Percentiles rank a stretch among this genome's conserved stretches.
These are phyloP conservation scores for Procavia capensis DNA, from an alignment of 2,113 vertebrate species.

Conservation along the genomic window DNA sequence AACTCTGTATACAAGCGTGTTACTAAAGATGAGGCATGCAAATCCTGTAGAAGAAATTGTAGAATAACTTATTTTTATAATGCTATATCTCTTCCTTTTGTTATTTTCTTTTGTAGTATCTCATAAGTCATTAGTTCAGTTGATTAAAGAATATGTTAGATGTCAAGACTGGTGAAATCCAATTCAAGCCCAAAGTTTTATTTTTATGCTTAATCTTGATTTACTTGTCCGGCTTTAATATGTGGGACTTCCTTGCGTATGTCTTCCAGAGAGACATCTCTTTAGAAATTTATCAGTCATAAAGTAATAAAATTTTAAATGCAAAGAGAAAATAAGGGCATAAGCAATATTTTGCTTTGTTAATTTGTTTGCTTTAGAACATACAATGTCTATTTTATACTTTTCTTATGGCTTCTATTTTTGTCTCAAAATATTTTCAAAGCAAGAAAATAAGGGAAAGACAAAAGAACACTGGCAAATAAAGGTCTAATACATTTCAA, in stretches of 20 bases:
- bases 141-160: conserved; percentile 34
- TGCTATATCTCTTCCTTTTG: background rate
- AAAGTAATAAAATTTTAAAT: conserved; percentile 3
- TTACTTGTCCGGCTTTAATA: background rate
- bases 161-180: background rate
- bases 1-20: background rate
- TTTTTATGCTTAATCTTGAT: background rate
- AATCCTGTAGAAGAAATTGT: background rate
- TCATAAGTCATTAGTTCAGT: background rate
- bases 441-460: background rate
- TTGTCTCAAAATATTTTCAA: background rate
- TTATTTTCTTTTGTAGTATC: background rate
- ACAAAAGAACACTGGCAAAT: background rate
- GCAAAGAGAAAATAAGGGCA: conserved; percentile 30
- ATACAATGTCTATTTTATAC: background rate
- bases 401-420: background rate
- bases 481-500: background rate
- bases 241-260: background rate
- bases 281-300: background rate
- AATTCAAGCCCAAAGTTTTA: background rate
- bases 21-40: background rate
- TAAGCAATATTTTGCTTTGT: background rate
- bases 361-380: background rate
- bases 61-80: background rate
- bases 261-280: background rate